These are phyloP conservation scores for Synergus laeviventris DNA, from an alignment of 2,888 invertebrate genomes.

Conservation along the genomic window DNA sequence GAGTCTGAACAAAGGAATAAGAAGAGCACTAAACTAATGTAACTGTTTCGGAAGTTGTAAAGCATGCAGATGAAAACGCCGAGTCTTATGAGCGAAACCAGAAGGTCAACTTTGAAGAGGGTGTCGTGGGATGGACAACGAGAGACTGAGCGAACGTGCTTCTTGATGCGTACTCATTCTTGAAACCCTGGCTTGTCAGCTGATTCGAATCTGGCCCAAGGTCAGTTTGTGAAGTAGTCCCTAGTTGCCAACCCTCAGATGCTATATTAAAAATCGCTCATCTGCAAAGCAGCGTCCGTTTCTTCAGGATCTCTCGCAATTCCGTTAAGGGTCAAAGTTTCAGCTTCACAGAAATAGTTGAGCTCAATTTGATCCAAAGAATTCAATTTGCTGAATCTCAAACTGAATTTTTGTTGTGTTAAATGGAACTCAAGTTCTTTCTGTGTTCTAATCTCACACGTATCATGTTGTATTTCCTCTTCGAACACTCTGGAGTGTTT, in stretches of 20 bases:
- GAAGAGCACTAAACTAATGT: constrained; percentile 25
- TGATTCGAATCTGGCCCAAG: constrained; percentile 66
- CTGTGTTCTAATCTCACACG: constrained; percentile 7
- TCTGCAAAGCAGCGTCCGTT: constrained; percentile 18
- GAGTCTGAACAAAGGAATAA: constrained; percentile 15
- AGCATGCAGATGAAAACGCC: constrained; percentile 46
- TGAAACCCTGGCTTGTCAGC: constrained; percentile 53
- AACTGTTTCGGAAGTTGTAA: constrained; percentile 36
- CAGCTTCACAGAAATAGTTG: constrained; percentile 14
- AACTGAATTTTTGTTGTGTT: not conserved
- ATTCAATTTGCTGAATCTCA: not conserved
- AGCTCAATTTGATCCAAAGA: not conserved
- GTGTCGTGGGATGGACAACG: constrained; percentile 54
- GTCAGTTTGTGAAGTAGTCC: constrained; percentile 65
- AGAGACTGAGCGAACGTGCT: constrained; percentile 45
- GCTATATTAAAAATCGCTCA: constrained; percentile 36
- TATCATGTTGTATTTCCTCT: constrained; percentile 10
- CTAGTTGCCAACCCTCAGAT: constrained; percentile 40
- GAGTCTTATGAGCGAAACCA: constrained; percentile 54
- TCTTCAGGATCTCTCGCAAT: constrained; percentile 25
- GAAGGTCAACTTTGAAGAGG: constrained; percentile 51
- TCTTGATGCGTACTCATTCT: constrained; percentile 43
- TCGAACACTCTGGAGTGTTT: not conserved
- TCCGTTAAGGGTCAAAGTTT: constrained; percentile 14
- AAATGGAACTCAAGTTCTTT: not conserved